Evolutionary conservation across 1,140 invertebrate species (phyloP), one percentile per base, ranked within the genome.

Genomic region (Drosophila sucinea): DNA sequence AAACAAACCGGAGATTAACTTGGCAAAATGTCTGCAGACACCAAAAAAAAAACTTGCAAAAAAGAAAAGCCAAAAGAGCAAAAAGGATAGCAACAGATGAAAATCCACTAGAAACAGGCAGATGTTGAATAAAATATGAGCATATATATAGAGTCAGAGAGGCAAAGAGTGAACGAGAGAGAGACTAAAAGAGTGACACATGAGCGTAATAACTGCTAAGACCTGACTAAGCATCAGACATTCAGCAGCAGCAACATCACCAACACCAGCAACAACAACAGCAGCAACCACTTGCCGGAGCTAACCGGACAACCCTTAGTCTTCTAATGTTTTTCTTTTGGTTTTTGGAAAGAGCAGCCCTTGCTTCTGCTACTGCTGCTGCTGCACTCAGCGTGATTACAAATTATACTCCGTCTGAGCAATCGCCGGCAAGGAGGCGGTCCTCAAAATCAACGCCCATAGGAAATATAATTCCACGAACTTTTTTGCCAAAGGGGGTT

Each of bases 1-100:
- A 90, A 89, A 89, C 85, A 89, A 89, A 89, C 84, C 84, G 84
- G 84, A 89, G 84, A 89, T 89, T 89, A 89, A 89, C 84, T 89
- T 89, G 80, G 84, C 84, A 87, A 87, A 87, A 87, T 89, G 84
- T 89, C 84, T 89, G 84, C 81, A 89, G 81, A 78, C 74, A 66
- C 79, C 69, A 79, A 78, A 85, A 86, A 84, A 4, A 77, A 87
- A 77, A 57, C 8, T 6, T 25, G 58, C 56, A 41, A 44, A 56
- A 51, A 17, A 35, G 38, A 51, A 51, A 51, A 51, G 44, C 44
- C 23, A 51, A 51, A 51, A 58, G 55, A 41, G 83, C 60, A 51
- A 80, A 66, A 64, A 73, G 44, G 72, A 86, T 30, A 56, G 68
- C 68, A 71, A 67, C 29, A 73, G 47, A 58, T 44, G 68, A 54